Evolutionary conservation across 2,797 vertebrate genomes (phyloP), one percentile per base, ranked within the genome.

Genomic region (Aulostomus chinensis): DNA sequence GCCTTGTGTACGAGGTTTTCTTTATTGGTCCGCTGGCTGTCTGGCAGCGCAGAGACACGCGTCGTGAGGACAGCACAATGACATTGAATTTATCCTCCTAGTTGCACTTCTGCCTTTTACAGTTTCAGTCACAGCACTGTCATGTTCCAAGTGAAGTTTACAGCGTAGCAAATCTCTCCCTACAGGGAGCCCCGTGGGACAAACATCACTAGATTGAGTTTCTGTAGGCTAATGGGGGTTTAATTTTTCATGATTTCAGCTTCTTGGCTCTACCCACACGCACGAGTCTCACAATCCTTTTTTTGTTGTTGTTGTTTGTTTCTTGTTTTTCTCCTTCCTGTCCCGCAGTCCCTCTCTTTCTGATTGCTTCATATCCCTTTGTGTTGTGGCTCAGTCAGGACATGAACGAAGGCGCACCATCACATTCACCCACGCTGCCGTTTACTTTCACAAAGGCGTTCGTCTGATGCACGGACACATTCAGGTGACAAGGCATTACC

Each of bases 401-500:
- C 38, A 66, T 67, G 56, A 67, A 28, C 28, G 22, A 41, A 2
- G 2, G 20, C 37, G 12, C 4, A 13, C n/a, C n/a, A 76, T 68
- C 54, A 21, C 26, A 73, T 33, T 37, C 10, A 9, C 20, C 34
- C 39, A 12, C 4, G 22, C 17, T 1, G 37, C 26, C 9, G 9
- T 51, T 57, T n/a, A 15, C 51, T 42, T 13, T 15, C 31, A 53
- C 38, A 59, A 35, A 72, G 37, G 46, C 25, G 8, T 55, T 13
- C 4, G 43, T 59, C 67, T 50, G 69, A 79, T 51, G 73, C 69
- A 43, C 67, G 68, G 77, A 66, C 73, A 57, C 73, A 43, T 76
- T 60, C 41, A 50, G 63, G 56, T 68, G 74, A 58, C 66, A 67
- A 51, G 60, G 12, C 63, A 32, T 71, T 52, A 61, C 36, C 4